phyloP scores from a whole-genome alignment of 2,888 invertebrate species.

The Cosmia trapezina region DNA sequence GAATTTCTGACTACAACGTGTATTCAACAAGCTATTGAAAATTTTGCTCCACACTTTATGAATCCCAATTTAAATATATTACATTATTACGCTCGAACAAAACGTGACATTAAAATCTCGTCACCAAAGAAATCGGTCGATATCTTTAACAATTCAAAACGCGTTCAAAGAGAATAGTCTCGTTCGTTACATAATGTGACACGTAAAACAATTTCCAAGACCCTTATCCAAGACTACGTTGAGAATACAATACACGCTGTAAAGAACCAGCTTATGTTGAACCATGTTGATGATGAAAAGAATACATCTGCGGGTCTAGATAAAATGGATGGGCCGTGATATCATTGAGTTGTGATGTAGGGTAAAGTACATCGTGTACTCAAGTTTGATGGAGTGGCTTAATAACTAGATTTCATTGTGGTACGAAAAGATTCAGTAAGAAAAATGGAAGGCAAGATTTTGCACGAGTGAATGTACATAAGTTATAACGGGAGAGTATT shows the following conservation, averaged over 20 bases:
- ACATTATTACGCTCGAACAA: not conserved
- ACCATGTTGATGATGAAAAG: conserved; percentile 30
- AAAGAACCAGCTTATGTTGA: conserved; percentile 60
- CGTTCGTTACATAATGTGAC: conserved; percentile 82
- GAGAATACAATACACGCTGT: conserved; percentile 77
- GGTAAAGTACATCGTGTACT: conserved; percentile 56
- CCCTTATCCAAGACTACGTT: conserved; percentile 77
- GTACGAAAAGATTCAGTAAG: conserved; percentile 1
- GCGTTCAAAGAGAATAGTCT: conserved; percentile 74
- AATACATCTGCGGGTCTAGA: conserved; percentile 36
- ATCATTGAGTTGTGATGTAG: conserved; percentile 66
- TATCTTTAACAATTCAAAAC: conserved; percentile 74
- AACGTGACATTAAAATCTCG: conserved; percentile 56
- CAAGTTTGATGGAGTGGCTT: conserved; percentile 63
- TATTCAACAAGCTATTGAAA: not conserved
- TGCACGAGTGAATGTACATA: not conserved
- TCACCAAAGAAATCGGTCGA: conserved; percentile 57
- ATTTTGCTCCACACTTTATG: conserved; percentile 8
- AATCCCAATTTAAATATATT: conserved; percentile 38
- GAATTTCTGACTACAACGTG: too few relatives aligned
- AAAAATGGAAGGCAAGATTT: conserved; percentile 23
- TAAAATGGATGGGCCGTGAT: conserved; percentile 55
- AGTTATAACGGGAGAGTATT: not conserved
- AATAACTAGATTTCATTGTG: conserved; percentile 60
- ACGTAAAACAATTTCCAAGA: conserved; percentile 84